These are phyloP conservation scores for Engraulis encrasicolus DNA, from an alignment of 2,113 vertebrate species.

Conservation along the genomic window DNA sequence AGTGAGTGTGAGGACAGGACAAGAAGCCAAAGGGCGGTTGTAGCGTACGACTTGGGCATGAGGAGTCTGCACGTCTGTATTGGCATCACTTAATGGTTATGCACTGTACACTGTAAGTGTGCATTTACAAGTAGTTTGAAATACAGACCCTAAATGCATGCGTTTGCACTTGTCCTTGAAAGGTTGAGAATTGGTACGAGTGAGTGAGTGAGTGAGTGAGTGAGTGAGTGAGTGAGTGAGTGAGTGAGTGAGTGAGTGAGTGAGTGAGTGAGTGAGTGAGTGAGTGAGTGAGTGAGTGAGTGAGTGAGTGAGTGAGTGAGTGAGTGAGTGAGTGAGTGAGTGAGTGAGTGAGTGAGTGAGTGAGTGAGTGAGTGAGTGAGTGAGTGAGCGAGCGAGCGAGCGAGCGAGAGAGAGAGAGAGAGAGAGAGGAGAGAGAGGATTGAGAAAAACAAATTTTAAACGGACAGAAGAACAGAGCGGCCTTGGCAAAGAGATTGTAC, in stretches of 20 bases:
- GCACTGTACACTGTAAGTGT: constrained; percentile 18
- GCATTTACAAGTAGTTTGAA: constrained; percentile 1
- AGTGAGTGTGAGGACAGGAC: background rate
- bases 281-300: background rate
- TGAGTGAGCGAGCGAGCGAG: background rate
- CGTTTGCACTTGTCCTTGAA: background rate
- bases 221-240: too few relatives aligned
- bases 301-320: background rate
- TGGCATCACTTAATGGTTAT: background rate
- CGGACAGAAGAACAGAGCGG: too few relatives aligned
- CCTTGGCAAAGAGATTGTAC: too few relatives aligned
- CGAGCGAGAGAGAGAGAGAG: background rate
- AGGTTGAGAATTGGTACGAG: too few relatives aligned
- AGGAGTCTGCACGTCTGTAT: background rate
- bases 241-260: background rate
- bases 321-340: background rate
- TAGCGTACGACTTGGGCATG: background rate
- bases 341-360: background rate
- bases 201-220: too few relatives aligned
- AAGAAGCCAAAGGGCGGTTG: background rate
- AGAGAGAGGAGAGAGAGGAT: too few relatives aligned
- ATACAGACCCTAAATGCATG: background rate
- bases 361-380: background rate
- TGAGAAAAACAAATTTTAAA: too few relatives aligned
- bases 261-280: background rate